Evolutionary conservation across 2,113 vertebrate species (phyloP).

Genomic region (Aegotheles bennettii): DNA sequence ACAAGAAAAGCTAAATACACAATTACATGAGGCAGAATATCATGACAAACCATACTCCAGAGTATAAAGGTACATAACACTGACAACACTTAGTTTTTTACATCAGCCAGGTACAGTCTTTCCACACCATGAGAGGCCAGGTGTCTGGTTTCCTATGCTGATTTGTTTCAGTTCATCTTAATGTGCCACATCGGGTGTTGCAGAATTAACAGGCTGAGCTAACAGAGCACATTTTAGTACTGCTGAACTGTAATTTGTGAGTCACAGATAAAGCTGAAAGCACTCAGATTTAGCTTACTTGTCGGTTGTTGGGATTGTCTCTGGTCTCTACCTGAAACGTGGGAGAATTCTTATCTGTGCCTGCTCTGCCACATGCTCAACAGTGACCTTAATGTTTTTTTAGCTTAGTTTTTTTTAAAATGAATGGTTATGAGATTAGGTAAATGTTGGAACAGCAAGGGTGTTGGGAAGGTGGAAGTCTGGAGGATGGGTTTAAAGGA

Average conservation of each 20-base stretch:
- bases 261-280: neutral
- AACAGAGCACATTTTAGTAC: neutral
- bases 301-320: neutral
- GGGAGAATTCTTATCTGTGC: neutral
- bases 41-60: neutral
- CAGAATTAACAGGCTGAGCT: neutral
- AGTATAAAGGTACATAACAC: neutral
- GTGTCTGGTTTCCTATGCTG: neutral
- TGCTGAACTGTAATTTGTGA: neutral
- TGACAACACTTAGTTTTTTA: neutral
- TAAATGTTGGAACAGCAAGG: neutral
- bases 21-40: neutral
- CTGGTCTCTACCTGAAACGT: accelerated
- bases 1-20: neutral
- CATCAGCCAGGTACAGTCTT: neutral
- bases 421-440: neutral
- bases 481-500: neutral
- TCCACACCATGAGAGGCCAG: neutral
- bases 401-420: neutral
- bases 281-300: neutral
- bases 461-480: neutral
- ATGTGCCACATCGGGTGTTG: neutral
- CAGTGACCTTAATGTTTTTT: neutral
- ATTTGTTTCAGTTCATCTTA: neutral
- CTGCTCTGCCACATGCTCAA: neutral